Conservation (phyloP, 2,113 vertebrate species). For the Hyperopisus bebe region DNA sequence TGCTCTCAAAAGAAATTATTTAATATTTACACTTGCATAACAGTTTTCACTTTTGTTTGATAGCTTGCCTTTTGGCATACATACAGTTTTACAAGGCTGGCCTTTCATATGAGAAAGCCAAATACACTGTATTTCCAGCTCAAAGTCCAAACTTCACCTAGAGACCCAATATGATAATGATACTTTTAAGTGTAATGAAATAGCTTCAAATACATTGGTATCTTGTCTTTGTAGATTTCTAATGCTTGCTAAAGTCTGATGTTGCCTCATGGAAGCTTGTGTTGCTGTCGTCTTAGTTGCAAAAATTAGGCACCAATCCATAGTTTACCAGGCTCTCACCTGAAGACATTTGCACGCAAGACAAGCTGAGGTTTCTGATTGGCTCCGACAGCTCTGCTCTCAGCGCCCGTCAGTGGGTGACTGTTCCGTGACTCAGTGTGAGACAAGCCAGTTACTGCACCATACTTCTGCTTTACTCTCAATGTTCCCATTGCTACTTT, state of each 20-base stretch:
- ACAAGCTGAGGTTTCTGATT: slow-evolving; percentile 50
- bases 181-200: not conserved
- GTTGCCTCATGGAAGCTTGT: slow-evolving; percentile 50
- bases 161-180: not conserved
- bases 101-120: not conserved
- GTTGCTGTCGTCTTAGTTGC: slow-evolving; percentile 49
- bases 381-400: slow-evolving; percentile 53
- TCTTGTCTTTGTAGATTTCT: not conserved
- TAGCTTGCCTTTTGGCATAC: not conserved
- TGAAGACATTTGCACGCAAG: slow-evolving; percentile 61
- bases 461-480: slow-evolving; percentile 53
- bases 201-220: not conserved
- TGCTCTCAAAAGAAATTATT: not conserved
- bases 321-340: slow-evolving; percentile 50
- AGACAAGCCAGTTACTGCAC: slow-evolving; percentile 62
- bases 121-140: not conserved
- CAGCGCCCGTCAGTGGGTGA: slow-evolving; percentile 56
- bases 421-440: slow-evolving; percentile 62
- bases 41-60: not conserved
- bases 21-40: not conserved
- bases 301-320: slow-evolving; percentile 46
- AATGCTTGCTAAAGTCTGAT: slow-evolving; percentile 48
- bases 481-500: slow-evolving; percentile 2
- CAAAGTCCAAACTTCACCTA: not conserved
- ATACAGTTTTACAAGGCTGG: not conserved